Evolutionary conservation across 2,888 invertebrate genomes (phyloP), one percentile per base, ranked within the genome.

Genomic region (Hipparchia semele): DNA sequence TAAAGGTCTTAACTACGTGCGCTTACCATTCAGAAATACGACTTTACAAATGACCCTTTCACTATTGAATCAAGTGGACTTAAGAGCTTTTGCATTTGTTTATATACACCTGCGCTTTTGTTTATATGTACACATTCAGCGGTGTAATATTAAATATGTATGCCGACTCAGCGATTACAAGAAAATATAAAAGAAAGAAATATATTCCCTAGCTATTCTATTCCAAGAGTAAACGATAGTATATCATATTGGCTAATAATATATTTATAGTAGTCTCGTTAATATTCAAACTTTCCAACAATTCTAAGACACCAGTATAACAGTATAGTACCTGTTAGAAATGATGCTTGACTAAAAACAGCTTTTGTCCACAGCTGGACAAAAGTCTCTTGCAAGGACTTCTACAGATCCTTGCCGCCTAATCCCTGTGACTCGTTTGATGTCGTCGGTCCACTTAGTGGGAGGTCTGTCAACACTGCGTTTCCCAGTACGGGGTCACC

Each of bases 41-140:
- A 23, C 13, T 23, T 59, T 10, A 9, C 23, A 23, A 13, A 59
- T 13, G 7, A 64, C 13, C 2, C 13, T 9, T 39, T 49, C 46
- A 64, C n/a, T 7, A 39, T 64, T 49, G 49, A 64, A 49, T 13
- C 6, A 6, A 64, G 13, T 49, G 62, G 12, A 64, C 7, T 49
- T 10, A 46, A 49, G 4, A n/a, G 12, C 12, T 56, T 67, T 45
- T 23, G 3, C 56, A 67, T 12, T 39, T 39, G 39, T 39, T 39
- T 39, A 39, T 39, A 39, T 39, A 39, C 5, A 39, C 39, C 2
- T 39, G 39, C 39, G 39, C 3, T 39, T 8, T 12, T 33, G 54
- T 56, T 56, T 67, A 56, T 67, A 67, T 56, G n/a, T 23, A 51
- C 54, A 67, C 56, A 68, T 58, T 68, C 67, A 58, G 58, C 45